Evolutionary conservation across 1,140 invertebrate species (phyloP), one percentile per base, ranked within the genome.

Genomic region (Leguminivora glycinivorella): DNA sequence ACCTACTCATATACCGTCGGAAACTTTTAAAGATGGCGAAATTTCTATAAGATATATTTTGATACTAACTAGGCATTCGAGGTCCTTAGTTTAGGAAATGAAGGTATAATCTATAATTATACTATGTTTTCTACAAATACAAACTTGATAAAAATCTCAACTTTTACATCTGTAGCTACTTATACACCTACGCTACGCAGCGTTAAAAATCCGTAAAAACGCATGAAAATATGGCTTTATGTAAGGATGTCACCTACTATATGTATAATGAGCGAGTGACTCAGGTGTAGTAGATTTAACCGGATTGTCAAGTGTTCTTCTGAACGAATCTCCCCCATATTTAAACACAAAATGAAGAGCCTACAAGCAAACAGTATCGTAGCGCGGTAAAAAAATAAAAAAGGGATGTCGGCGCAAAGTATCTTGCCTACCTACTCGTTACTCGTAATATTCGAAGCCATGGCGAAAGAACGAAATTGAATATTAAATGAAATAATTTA

Each of bases 401-500:
- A 85, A 91, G 88, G 89, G 89, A 86, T 89, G 88, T 83, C 83
- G 81, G 63, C 76, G 76, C 79, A 80, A 85, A 90, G 84, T 90
- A 83, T 83, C 85, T 29, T 63, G 25, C 58, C 56, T 63, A 31
- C 58, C 58, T 83, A 74, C 83, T 82, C 82, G 83, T 81, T 85
- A 79, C 78, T 75, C 79, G 80, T 85, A 83, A 88, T 87, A 84
- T 81, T 76, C 71, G 76, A 85, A 84, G 78, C 84, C 77, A 73
- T 81, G 70, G 72, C 76, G 82, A 89, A 90, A 89, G 88, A 91
- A 90, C 83, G 70, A 84, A 91, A 91, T 91, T 89, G 89, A 91
- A 91, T 91, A 90, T 86, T 91, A 91, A 91, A 91, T 91, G 89
- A 91, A 91, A 90, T 91, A 91, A 91, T 91, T 91, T 91, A 91